These are phyloP conservation scores for Tigriopus japonicus DNA, from an alignment of 1,140 invertebrate species.

Conservation along the genomic window DNA sequence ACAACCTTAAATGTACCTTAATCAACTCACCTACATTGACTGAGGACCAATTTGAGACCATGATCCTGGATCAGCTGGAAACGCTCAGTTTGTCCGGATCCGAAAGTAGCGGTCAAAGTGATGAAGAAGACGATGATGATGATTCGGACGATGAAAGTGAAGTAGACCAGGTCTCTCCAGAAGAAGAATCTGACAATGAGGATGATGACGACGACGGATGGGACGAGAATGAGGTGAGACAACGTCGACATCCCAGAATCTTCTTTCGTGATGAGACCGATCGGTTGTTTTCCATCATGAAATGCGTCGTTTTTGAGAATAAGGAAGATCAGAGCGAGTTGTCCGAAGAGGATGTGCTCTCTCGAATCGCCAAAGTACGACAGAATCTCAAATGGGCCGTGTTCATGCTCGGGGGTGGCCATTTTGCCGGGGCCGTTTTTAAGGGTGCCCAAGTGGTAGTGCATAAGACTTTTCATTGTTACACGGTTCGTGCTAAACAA, in stretches of 20 bases:
- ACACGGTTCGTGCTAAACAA: conserved; percentile 62
- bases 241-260: neutral
- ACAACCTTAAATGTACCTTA: neutral
- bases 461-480: conserved; percentile 73
- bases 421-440: conserved; percentile 67
- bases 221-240: neutral
- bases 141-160: neutral
- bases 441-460: conserved; percentile 38
- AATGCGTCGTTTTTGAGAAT: neutral
- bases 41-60: neutral
- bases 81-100: neutral
- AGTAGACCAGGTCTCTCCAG: neutral
- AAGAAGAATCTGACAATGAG: neutral
- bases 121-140: neutral
- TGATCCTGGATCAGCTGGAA: neutral
- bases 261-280: neutral
- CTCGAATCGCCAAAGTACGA: no score
- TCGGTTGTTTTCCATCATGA: neutral
- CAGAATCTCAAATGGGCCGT: conserved; percentile 28
- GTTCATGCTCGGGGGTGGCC: conserved; percentile 61
- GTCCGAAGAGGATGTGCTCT: neutral
- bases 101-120: neutral
- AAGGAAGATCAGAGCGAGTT: no score
- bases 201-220: no score
- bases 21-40: neutral